Evolutionary conservation across 2,113 vertebrate species (phyloP).

Genomic region (Atrichornis clamosus): DNA sequence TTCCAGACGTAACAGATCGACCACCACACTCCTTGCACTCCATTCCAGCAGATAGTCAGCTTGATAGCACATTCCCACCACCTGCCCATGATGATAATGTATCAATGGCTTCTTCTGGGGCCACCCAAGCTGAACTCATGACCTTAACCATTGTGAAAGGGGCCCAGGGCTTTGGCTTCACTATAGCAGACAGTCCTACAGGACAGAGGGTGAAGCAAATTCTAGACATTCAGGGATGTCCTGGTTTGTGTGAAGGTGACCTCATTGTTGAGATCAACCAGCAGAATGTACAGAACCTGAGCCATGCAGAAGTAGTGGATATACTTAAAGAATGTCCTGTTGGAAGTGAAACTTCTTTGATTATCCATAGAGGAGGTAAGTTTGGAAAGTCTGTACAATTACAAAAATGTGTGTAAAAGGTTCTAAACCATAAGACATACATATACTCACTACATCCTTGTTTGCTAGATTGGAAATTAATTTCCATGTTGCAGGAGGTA

Average conservation of each 20-base stretch:
- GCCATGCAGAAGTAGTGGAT: conserved; percentile 97
- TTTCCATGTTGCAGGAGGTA: conserved; percentile 16
- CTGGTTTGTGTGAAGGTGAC: conserved; percentile 94
- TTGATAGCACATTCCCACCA: conserved; percentile 91
- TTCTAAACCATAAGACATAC: conserved; percentile 48
- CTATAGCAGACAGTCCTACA: conserved; percentile 92
- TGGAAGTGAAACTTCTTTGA: conserved; percentile 88
- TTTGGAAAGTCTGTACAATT: conserved; percentile 62
- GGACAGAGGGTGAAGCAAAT: conserved; percentile 98
- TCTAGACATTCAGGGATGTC: conserved; percentile 95
- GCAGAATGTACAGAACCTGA: conserved; percentile 89
- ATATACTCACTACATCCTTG: conserved; percentile 35
- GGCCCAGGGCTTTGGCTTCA: conserved; percentile 95
- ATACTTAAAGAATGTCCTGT: conserved; percentile 95
- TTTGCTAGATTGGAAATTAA: conserved; percentile 23
- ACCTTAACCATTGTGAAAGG: conserved; percentile 98
- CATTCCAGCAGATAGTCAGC: conserved; percentile 87
- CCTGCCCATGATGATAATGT: conserved; percentile 91
- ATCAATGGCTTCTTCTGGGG: conserved; percentile 95
- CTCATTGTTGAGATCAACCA: conserved; percentile 98
- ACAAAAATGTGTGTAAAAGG: conserved; percentile 62
- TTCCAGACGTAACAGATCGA: conserved; percentile 85
- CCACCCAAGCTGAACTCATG: conserved; percentile 92
- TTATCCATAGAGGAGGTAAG: conserved; percentile 94
- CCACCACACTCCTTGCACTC: conserved; percentile 83